Conservation (phyloP, 2,797 vertebrate genomes). For the Craterocephalus amniculus region DNA sequence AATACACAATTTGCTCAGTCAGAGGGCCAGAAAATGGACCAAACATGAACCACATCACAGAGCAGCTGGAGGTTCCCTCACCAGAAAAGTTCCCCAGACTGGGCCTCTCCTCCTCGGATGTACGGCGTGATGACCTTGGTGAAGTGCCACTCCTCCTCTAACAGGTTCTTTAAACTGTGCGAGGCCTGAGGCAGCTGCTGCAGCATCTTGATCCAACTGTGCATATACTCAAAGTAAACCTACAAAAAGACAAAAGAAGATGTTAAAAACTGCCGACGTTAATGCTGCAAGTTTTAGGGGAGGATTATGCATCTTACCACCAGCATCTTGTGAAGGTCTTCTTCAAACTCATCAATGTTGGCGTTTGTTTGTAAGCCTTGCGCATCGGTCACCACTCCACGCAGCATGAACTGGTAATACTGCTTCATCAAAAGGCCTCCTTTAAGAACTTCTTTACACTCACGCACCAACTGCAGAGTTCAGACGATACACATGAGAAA, state of each 20-base stretch:
- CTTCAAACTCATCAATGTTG: slow-evolving; percentile 97
- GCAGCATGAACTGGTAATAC: slow-evolving; percentile 99
- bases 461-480: slow-evolving; percentile 91
- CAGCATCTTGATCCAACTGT: slow-evolving; percentile 99
- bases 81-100: slow-evolving; percentile 98
- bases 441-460: slow-evolving; percentile 98
- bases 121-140: slow-evolving; percentile 99
- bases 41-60: neutral
- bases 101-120: slow-evolving; percentile 96
- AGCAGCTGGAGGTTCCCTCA: slow-evolving; percentile 64
- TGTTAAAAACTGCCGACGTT: neutral
- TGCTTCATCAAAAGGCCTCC: slow-evolving; percentile 99
- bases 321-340: slow-evolving; percentile 98
- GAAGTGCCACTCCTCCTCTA: slow-evolving; percentile 99
- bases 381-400: slow-evolving; percentile 86
- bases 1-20: neutral
- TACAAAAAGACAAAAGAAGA: slow-evolving; percentile 56
- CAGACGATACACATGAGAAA: slow-evolving; percentile 45
- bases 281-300: neutral
- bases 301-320: slow-evolving; percentile 82
- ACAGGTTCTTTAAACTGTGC: slow-evolving; percentile 97
- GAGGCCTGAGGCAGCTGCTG: slow-evolving; percentile 99
- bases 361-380: slow-evolving; percentile 88
- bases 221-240: slow-evolving; percentile 99
- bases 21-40: neutral